These are phyloP conservation scores for Lerema accius DNA, from an alignment of 1,140 invertebrate species.

Conservation along the genomic window DNA sequence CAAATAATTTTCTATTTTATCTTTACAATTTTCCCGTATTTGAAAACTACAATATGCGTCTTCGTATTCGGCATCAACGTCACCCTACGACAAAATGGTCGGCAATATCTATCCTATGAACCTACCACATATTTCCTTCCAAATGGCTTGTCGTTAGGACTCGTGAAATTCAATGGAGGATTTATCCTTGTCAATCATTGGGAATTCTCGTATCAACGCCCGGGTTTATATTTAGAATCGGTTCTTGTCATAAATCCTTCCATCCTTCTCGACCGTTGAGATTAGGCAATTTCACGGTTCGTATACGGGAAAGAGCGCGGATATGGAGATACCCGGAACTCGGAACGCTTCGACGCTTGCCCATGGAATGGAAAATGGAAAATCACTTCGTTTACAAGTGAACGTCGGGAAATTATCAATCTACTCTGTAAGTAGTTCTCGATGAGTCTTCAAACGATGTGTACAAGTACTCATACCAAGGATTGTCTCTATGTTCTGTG, in stretches of 20 bases:
- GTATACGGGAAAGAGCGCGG: conserved; percentile 9
- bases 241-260: conserved; percentile 30
- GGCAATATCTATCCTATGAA: too few relatives aligned
- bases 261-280: conserved; percentile 32
- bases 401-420: neutral
- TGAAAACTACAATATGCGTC: too few relatives aligned
- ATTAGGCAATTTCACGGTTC: conserved; percentile 36
- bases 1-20: too few relatives aligned
- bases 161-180: neutral
- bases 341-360: neutral
- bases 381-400: conserved; percentile 14
- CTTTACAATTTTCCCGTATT: too few relatives aligned
- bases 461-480: too few relatives aligned
- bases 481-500: too few relatives aligned
- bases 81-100: too few relatives aligned
- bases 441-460: neutral
- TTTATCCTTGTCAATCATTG: conserved; percentile 16
- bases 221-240: conserved; percentile 7
- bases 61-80: too few relatives aligned
- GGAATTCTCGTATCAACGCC: neutral
- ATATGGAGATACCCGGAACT: conserved; percentile 6
- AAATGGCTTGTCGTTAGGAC: too few relatives aligned
- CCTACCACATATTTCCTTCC: neutral
- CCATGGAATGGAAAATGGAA: conserved; percentile 15
- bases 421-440: neutral